These are phyloP conservation scores for Sarcophaga carnaria DNA, from an alignment of 2,888 invertebrate genomes.

Conservation along the genomic window DNA sequence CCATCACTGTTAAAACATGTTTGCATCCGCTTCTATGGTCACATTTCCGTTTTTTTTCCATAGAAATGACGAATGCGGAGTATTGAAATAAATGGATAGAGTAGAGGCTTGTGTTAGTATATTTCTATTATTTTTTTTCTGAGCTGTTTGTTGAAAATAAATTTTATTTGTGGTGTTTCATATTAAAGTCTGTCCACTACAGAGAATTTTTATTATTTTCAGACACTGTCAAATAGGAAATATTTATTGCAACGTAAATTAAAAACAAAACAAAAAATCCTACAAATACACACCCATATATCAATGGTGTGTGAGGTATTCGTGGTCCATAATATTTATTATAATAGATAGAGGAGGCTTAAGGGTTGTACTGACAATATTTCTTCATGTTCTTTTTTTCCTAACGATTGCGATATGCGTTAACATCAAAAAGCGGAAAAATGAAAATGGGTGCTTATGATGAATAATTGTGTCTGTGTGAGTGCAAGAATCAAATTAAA, in stretches of 20 bases:
- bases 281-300: too few relatives aligned
- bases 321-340: slow-evolving; percentile 50
- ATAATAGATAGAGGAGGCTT: neutral
- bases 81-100: slow-evolving; percentile 52
- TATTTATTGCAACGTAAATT: slow-evolving; percentile 57
- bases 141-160: slow-evolving; percentile 9
- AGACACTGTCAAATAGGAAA: slow-evolving; percentile 53
- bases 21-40: slow-evolving; percentile 77
- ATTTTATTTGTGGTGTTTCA: slow-evolving; percentile 42
- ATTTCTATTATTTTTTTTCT: neutral
- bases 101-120: slow-evolving; percentile 42
- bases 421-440: slow-evolving; percentile 63
- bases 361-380: neutral
- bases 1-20: slow-evolving; percentile 1
- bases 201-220: slow-evolving; percentile 34
- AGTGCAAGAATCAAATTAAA: slow-evolving; percentile 22
- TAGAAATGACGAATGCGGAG: slow-evolving; percentile 38
- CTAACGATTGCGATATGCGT: slow-evolving; percentile 12
- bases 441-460: slow-evolving; percentile 67
- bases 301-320: slow-evolving; percentile 30
- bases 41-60: slow-evolving; percentile 74
- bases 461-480: slow-evolving; percentile 68
- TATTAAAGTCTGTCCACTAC: slow-evolving; percentile 36
- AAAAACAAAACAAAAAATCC: too few relatives aligned
- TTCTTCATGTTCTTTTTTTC: slow-evolving; percentile 8